Conservation (phyloP, 2,888 invertebrate species). For the Clitarchus hookeri region DNA sequence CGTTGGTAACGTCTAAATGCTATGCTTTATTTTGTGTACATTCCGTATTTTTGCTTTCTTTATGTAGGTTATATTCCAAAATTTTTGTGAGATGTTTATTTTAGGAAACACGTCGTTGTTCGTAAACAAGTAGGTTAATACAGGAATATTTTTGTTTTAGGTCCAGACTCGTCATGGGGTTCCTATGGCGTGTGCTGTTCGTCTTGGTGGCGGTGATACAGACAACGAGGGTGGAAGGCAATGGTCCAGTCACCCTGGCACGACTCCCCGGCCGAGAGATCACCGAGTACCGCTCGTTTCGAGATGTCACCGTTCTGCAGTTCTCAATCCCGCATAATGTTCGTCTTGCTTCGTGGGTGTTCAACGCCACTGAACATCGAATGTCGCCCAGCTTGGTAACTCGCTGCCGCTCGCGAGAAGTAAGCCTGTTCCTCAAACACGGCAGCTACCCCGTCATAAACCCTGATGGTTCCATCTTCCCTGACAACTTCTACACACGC, state of each 20-base stretch:
- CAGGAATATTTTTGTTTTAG: not conserved
- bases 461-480: slow-evolving; percentile 79
- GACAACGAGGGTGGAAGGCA: not conserved
- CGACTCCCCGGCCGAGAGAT: slow-evolving; percentile 45
- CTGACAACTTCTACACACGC: slow-evolving; percentile 60
- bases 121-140: too few species aligned
- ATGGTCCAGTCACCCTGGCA: not conserved
- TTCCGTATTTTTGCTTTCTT: too few species aligned
- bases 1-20: too few species aligned
- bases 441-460: slow-evolving; percentile 82
- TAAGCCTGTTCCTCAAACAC: slow-evolving; percentile 66
- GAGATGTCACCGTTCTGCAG: slow-evolving; percentile 63
- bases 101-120: too few species aligned
- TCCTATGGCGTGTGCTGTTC: slow-evolving; percentile 2
- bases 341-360: slow-evolving; percentile 56
- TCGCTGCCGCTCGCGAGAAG: slow-evolving; percentile 46
- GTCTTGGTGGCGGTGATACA: not conserved
- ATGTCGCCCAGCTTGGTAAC: slow-evolving; percentile 35
- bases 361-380: slow-evolving; percentile 46
- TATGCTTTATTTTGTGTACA: too few species aligned
- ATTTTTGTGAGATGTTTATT: too few species aligned
- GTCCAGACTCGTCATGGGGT: not conserved
- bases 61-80: too few species aligned
- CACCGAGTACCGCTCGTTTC: slow-evolving; percentile 58
- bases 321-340: slow-evolving; percentile 61